Conservation (phyloP, 2,888 invertebrate species). For the Dryobotodes eremita region DNA sequence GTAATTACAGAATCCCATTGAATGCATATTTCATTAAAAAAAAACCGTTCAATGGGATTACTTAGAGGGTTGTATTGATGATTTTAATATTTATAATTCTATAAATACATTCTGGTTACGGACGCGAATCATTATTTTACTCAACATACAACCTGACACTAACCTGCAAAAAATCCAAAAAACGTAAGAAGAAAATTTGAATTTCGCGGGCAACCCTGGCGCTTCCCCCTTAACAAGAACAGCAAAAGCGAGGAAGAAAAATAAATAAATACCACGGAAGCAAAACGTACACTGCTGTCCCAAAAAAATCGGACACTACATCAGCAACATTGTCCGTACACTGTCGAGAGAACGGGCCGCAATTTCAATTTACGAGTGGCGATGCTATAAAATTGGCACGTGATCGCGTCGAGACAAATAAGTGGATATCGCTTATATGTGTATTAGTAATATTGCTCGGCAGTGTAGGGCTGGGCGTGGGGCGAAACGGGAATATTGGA, state of each 20-base stretch:
- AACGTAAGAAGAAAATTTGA: too few relatives aligned
- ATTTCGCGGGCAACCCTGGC: too few relatives aligned
- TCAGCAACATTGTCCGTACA: constrained; percentile 78
- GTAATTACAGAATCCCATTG: too few relatives aligned
- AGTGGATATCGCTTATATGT: constrained; percentile 81
- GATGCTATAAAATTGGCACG: constrained; percentile 89
- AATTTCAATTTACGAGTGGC: constrained; percentile 89
- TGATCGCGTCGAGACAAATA: constrained; percentile 87
- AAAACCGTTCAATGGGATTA: too few relatives aligned
- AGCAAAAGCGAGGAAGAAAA: not conserved
- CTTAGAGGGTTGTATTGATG: too few relatives aligned
- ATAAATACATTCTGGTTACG: too few relatives aligned
- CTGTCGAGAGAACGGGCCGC: constrained; percentile 76
- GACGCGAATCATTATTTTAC: too few relatives aligned
- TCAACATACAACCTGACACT: too few relatives aligned
- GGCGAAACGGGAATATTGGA: constrained; percentile 38
- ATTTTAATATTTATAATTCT: too few relatives aligned
- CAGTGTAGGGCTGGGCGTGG: constrained; percentile 61
- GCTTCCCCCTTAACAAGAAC: not conserved
- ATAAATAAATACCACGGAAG: constrained; percentile 39
- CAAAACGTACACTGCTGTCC: constrained; percentile 58
- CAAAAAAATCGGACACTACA: constrained; percentile 77
- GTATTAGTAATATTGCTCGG: constrained; percentile 77
- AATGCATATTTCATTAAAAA: too few relatives aligned
- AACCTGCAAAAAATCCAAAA: too few relatives aligned